Percentiles rank a stretch among this genome's conserved stretches.
phyloP scores from a whole-genome alignment of 2,113 vertebrate species.

The Proterorhinus semilunaris region DNA sequence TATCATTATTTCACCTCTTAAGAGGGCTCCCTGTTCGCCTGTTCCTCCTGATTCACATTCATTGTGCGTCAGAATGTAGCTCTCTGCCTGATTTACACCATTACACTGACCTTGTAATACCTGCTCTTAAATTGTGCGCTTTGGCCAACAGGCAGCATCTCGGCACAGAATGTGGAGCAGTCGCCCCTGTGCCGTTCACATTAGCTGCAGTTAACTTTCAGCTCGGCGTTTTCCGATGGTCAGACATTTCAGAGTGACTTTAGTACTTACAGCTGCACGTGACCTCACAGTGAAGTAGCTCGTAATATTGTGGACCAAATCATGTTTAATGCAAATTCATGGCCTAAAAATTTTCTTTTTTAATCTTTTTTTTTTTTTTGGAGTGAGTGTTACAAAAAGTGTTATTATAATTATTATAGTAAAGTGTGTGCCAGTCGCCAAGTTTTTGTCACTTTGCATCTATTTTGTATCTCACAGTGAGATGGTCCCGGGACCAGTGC shows the following conservation, averaged over 20 bases:
- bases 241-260: not conserved
- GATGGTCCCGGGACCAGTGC: too few relatives aligned
- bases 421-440: too few relatives aligned
- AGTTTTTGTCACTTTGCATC: too few relatives aligned
- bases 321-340: not conserved
- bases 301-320: not conserved
- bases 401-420: too few relatives aligned
- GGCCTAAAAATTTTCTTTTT: not conserved
- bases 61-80: not conserved
- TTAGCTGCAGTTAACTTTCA: not conserved
- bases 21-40: not conserved
- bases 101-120: conserved; percentile 9
- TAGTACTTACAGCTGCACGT: not conserved
- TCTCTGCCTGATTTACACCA: conserved; percentile 3
- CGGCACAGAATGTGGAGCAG: not conserved
- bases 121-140: conserved; percentile 5
- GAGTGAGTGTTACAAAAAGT: not conserved
- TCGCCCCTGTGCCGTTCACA: not conserved
- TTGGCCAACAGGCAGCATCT: not conserved
- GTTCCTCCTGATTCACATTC: not conserved
- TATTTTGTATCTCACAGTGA: too few relatives aligned
- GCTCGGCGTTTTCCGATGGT: not conserved
- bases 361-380: not conserved
- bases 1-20: not conserved
- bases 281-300: not conserved